phyloP scores from a whole-genome alignment of 37 sponge, comb jelly and placozoan genomes.

The Oscarella lobularis region DNA sequence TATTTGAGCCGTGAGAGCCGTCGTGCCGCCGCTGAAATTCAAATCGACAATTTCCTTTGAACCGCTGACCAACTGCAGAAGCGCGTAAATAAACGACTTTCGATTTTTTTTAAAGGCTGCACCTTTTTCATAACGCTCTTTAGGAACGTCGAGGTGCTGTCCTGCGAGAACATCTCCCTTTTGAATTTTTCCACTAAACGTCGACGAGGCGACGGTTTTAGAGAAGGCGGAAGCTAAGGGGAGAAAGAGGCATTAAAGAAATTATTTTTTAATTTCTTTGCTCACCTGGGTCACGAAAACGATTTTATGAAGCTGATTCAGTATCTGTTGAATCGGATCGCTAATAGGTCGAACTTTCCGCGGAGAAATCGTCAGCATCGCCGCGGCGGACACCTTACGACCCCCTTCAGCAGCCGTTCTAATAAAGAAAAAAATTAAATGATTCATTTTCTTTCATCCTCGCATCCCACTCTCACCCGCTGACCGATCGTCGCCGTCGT shows the following conservation, averaged over 20 bases:
- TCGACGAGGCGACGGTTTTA: neutral
- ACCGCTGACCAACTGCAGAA: neutral
- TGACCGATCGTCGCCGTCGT: neutral
- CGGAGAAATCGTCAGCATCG: constrained; percentile 44
- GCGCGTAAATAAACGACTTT: no score
- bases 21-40: neutral
- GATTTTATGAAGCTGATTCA: constrained; percentile 60
- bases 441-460: neutral
- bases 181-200: constrained; percentile 4
- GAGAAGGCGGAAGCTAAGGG: neutral
- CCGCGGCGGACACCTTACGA: no score
- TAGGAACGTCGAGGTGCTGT: neutral
- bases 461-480: neutral
- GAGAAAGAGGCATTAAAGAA: no score
- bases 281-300: constrained; percentile 44
- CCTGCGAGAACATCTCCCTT: constrained; percentile 2
- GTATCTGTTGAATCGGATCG: constrained; percentile 70
- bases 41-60: neutral
- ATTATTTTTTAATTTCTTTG: no score
- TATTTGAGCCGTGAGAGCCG: neutral
- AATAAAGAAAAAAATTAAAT: neutral
- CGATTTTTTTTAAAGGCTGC: no score
- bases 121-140: neutral
- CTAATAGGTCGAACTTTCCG: constrained; percentile 82
- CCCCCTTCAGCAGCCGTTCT: neutral